phyloP scores from a whole-genome alignment of 2,113 vertebrate genomes.

The Eptesicus fuscus region DNA sequence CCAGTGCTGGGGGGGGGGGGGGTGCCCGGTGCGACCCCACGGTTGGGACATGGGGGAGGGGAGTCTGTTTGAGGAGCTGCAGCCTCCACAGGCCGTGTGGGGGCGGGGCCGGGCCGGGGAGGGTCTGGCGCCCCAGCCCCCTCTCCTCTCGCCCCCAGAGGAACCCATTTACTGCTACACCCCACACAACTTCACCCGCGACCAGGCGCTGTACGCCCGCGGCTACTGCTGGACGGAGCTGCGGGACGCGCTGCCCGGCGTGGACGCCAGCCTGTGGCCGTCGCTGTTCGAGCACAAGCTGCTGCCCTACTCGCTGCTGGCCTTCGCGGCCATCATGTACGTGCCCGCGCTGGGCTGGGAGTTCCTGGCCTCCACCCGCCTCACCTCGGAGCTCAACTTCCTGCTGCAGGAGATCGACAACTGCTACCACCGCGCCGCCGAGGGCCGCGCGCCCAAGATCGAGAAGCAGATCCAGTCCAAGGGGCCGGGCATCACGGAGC shows the following conservation, averaged over 20 bases:
- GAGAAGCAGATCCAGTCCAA: slow-evolving; percentile 99
- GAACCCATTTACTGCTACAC: slow-evolving; percentile 99
- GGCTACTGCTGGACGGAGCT: slow-evolving; percentile 99
- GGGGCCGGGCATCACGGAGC: slow-evolving; percentile 95
- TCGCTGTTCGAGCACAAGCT: slow-evolving; percentile 99
- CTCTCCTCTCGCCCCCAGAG: slow-evolving; percentile 91
- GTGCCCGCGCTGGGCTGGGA: slow-evolving; percentile 98
- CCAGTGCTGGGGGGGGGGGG: rapidly evolving
- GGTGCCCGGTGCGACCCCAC: too few species aligned
- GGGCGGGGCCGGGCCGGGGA: neutral
- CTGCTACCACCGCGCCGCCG: slow-evolving; percentile 98
- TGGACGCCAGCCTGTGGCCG: slow-evolving; percentile 91
- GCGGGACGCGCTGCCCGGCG: slow-evolving; percentile 92
- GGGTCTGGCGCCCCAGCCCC: slow-evolving; percentile 73
- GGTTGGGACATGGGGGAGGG: rapidly evolving
- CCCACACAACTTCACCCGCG: slow-evolving; percentile 99
- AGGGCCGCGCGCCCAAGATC: slow-evolving; percentile 97
- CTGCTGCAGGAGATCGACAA: slow-evolving; percentile 99
- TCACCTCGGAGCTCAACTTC: slow-evolving; percentile 99
- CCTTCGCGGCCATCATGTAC: slow-evolving; percentile 98
- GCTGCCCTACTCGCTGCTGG: slow-evolving; percentile 96
- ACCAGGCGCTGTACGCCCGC: slow-evolving; percentile 98
- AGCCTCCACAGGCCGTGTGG: neutral
- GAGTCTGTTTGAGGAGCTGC: neutral
- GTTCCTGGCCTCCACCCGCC: slow-evolving; percentile 96